phyloP scores from a whole-genome alignment of 1,140 invertebrate species.

The Rhynchophorus ferrugineus region DNA sequence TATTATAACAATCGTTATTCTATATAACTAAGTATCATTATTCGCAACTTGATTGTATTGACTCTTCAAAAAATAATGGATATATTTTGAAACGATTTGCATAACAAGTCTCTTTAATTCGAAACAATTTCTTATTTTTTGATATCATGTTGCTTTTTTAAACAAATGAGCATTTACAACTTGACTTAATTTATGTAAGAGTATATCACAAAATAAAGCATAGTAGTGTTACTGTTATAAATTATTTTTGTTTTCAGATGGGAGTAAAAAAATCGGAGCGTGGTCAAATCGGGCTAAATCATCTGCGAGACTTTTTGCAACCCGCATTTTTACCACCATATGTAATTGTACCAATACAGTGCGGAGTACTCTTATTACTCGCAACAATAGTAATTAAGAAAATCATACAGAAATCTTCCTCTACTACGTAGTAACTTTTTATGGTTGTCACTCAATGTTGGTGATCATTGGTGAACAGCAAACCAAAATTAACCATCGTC shows the following conservation, averaged over 20 bases:
- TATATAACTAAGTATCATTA: too few species aligned
- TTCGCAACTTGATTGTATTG: too few species aligned
- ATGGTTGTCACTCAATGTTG: not conserved
- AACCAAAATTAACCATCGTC: too few species aligned
- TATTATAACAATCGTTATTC: too few species aligned
- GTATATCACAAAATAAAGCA: too few species aligned
- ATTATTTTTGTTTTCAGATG: constrained; percentile 32
- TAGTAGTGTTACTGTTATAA: not conserved
- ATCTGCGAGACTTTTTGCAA: constrained; percentile 36
- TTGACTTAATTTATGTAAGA: too few species aligned
- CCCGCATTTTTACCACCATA: constrained; percentile 39
- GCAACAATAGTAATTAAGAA: constrained; percentile 32
- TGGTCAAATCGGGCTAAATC: constrained; percentile 37
- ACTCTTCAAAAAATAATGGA: too few species aligned
- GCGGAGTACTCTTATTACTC: constrained; percentile 35
- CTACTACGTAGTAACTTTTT: not conserved
- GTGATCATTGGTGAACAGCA: constrained; percentile 5
- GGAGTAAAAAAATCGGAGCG: constrained; percentile 37
- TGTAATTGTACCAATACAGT: constrained; percentile 40
- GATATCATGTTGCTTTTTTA: too few species aligned
- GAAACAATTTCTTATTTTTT: too few species aligned
- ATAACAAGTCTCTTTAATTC: too few species aligned
- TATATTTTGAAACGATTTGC: too few species aligned
- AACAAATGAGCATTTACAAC: too few species aligned
- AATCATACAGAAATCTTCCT: constrained; percentile 10